Conservation (phyloP, 1,140 invertebrate genomes). For the Neuroterus valhalla region DNA sequence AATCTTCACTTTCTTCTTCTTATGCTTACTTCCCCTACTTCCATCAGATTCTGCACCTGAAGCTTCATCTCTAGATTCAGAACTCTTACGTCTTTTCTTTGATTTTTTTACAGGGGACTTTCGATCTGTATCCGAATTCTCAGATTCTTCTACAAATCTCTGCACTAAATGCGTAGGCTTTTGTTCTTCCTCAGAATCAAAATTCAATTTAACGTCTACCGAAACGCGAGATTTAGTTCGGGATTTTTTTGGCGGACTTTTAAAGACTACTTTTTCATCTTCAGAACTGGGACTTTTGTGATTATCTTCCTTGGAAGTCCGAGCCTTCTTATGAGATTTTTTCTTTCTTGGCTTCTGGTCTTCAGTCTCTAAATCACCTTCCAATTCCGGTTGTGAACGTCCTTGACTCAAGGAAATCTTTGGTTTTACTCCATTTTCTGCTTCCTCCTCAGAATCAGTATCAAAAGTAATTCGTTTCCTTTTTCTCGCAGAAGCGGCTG, state of each 20-base stretch:
- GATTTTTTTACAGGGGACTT: slow-evolving; percentile 20
- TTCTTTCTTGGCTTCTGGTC: neutral
- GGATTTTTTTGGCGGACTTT: slow-evolving; percentile 4
- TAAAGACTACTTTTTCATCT: slow-evolving; percentile 7
- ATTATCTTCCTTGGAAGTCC: too few relatives aligned
- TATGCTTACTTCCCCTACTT: too few relatives aligned
- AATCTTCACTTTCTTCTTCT: too few relatives aligned
- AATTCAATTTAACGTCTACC: too few relatives aligned
- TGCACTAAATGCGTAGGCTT: neutral
- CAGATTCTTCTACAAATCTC: too few relatives aligned
- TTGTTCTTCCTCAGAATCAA: slow-evolving; percentile 34
- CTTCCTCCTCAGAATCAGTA: slow-evolving; percentile 38
- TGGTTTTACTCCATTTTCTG: slow-evolving; percentile 27
- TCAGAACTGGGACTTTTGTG: neutral
- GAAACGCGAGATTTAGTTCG: slow-evolving; percentile 4
- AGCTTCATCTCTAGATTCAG: too few relatives aligned
- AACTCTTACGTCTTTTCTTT: neutral
- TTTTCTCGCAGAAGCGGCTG: slow-evolving; percentile 23
- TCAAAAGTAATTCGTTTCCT: slow-evolving; percentile 40
- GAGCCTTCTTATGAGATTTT: neutral
- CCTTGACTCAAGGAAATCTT: neutral
- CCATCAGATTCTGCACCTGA: too few relatives aligned
- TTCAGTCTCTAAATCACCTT: neutral
- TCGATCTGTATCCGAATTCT: slow-evolving; percentile 3
- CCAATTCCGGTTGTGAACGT: neutral